Percentiles rank a stretch among this genome's conserved stretches.
These are phyloP conservation scores for Myiopsitta monachus DNA, from an alignment of 2,113 vertebrate species.

Conservation along the genomic window DNA sequence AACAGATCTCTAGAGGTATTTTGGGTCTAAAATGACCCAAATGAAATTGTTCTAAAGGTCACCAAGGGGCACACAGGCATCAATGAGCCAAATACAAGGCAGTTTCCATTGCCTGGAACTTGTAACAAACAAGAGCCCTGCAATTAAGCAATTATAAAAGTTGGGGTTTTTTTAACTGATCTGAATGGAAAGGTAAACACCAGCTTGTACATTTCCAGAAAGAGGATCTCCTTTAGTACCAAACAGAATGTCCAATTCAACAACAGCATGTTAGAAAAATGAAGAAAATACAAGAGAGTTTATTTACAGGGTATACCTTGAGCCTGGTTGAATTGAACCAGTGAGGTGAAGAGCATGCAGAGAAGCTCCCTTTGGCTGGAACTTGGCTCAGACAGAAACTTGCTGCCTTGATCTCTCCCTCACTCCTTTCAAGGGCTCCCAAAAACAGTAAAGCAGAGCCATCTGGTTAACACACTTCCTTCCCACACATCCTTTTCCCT, in stretches of 20 bases:
- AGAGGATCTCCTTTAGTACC: background rate
- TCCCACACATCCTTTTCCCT: constrained; percentile 42
- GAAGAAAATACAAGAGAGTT: background rate
- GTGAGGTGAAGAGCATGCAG: background rate
- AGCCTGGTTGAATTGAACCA: background rate
- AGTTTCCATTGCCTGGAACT: background rate
- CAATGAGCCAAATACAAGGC: background rate
- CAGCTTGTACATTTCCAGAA: background rate
- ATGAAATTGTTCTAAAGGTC: background rate
- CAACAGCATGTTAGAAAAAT: background rate
- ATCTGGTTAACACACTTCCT: constrained; percentile 47
- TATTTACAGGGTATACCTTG: background rate
- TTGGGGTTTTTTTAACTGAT: background rate
- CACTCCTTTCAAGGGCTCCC: constrained; percentile 22
- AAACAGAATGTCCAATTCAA: background rate
- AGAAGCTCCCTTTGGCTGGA: constrained; percentile 7
- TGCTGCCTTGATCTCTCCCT: constrained; percentile 35
- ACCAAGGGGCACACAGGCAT: background rate
- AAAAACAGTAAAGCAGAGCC: constrained; percentile 27
- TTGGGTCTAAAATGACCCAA: background rate
- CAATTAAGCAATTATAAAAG: background rate
- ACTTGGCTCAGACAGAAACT: background rate
- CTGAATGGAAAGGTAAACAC: background rate
- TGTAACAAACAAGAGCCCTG: background rate
- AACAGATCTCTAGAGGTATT: background rate